Percentiles rank a stretch among this genome's conserved stretches.
phyloP scores from a whole-genome alignment of 2,888 invertebrate species.

The Lottia scabra region DNA sequence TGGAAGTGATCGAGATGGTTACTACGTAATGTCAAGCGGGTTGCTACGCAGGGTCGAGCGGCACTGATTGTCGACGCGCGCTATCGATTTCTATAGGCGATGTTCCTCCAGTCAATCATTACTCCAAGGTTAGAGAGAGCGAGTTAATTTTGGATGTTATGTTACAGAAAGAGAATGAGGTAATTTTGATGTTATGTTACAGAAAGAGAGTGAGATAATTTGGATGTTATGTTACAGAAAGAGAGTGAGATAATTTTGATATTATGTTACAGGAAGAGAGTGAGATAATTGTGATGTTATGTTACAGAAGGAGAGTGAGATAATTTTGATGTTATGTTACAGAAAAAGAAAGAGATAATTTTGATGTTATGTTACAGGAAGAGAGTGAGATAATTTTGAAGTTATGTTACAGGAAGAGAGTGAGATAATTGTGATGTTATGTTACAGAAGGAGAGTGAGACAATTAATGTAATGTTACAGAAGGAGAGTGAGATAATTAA shows the following conservation, averaged over 20 bases:
- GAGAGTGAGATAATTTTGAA: neutral
- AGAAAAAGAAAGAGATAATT: neutral
- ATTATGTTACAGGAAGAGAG: neutral
- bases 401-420: neutral
- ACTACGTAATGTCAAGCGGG: no score
- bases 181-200: constrained; percentile 7
- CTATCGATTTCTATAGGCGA: no score
- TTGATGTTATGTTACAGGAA: neutral
- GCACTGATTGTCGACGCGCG: no score
- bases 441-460: neutral
- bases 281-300: neutral
- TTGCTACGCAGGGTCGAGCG: neutral
- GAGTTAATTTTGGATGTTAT: neutral
- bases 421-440: neutral
- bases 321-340: neutral
- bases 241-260: constrained; percentile 24
- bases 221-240: constrained; percentile 24
- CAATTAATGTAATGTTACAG: constrained; percentile 8
- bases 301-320: neutral
- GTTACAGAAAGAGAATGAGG: neutral
- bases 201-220: neutral
- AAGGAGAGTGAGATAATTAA: neutral
- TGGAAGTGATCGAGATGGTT: no score
- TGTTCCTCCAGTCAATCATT: no score
- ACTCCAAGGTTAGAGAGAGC: constrained; percentile 22